phyloP scores from a whole-genome alignment of 2,113 vertebrate genomes.

The Siniperca knerii region DNA sequence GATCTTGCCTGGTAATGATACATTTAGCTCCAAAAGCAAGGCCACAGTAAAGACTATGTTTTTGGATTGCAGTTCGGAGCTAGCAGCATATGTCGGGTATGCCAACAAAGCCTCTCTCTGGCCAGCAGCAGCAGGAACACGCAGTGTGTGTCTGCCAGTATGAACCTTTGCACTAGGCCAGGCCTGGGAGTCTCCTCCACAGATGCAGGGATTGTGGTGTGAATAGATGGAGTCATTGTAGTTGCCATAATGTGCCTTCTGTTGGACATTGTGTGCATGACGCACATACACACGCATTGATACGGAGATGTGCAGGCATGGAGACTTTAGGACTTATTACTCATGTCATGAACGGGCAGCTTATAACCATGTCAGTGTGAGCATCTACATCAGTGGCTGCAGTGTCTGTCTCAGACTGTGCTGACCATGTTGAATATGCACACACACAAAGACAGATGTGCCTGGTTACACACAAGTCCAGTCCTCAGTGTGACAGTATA shows the following conservation, averaged over 20 bases:
- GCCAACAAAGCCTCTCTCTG: constrained; percentile 70
- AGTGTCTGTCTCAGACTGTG: background rate
- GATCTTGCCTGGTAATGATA: rapidly evolving
- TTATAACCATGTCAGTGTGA: constrained; percentile 2
- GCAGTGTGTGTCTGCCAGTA: constrained; percentile 41
- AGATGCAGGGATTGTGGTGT: constrained; percentile 64
- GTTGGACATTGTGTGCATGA: constrained; percentile 54
- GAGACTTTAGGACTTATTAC: constrained; percentile 24
- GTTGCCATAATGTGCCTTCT: constrained; percentile 68
- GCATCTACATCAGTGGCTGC: constrained; percentile 25
- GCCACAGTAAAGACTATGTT: background rate
- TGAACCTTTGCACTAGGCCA: constrained; percentile 46
- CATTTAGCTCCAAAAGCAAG: background rate
- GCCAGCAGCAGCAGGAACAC: constrained; percentile 52
- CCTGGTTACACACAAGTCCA: background rate
- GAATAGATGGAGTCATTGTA: constrained; percentile 74
- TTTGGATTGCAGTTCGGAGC: constrained; percentile 34
- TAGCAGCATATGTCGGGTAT: constrained; percentile 34
- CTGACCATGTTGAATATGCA: background rate
- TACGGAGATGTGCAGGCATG: constrained; percentile 37
- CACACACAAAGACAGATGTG: background rate
- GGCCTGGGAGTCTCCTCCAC: constrained; percentile 53
- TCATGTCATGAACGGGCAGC: constrained; percentile 31
- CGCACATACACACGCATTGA: constrained; percentile 53
- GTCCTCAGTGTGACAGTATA: background rate